Evolutionary conservation across 2,113 vertebrate species (phyloP).

Genomic region (Paralichthys olivaceus): DNA sequence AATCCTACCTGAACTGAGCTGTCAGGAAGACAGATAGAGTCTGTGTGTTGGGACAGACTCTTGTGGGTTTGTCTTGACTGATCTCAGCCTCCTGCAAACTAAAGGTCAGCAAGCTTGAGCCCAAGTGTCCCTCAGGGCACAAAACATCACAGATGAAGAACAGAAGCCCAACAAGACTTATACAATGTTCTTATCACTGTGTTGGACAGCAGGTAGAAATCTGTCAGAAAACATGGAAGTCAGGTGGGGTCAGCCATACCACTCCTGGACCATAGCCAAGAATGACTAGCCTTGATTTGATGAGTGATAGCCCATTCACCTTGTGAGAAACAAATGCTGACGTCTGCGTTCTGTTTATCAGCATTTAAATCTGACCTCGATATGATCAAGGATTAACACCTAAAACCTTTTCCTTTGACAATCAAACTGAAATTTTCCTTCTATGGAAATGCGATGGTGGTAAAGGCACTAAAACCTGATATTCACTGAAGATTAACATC

Average conservation of each 20-base stretch:
- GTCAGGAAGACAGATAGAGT: slow-evolving; percentile 29
- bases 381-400: too few relatives aligned
- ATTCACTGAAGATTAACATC: neutral
- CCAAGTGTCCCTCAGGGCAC: neutral
- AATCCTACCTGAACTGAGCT: slow-evolving; percentile 2
- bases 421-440: too few relatives aligned
- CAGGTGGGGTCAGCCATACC: slow-evolving; percentile 36
- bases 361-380: too few relatives aligned
- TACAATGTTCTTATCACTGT: neutral
- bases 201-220: slow-evolving; percentile 1
- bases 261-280: neutral
- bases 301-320: neutral
- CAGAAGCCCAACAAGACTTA: slow-evolving; percentile 1
- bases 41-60: slow-evolving; percentile 7
- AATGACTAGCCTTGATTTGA: neutral
- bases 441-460: too few relatives aligned
- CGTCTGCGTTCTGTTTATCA: neutral
- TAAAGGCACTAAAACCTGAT: too few relatives aligned
- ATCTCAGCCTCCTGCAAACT: slow-evolving; percentile 29
- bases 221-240: slow-evolving; percentile 7
- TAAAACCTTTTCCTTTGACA: too few relatives aligned
- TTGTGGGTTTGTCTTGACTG: slow-evolving; percentile 25
- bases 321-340: neutral
- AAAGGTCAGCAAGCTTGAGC: slow-evolving; percentile 38
- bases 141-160: slow-evolving; percentile 15